phyloP scores from a whole-genome alignment of 1,140 invertebrate species.

The Phenacoccus solenopsis region DNA sequence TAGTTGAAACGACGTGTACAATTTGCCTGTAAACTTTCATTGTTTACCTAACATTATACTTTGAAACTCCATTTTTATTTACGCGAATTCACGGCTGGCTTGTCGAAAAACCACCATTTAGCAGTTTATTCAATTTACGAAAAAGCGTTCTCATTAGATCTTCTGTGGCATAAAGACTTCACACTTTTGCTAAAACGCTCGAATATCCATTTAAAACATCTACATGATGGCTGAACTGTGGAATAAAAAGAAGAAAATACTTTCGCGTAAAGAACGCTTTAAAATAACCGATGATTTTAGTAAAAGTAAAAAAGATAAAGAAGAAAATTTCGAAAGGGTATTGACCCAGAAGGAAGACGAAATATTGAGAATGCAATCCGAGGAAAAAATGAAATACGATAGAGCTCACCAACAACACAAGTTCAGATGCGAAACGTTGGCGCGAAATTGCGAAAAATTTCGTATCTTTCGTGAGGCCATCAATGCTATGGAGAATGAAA shows the following conservation, averaged over 20 bases:
- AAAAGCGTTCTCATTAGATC: no score
- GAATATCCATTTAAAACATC: background rate
- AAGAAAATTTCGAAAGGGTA: background rate
- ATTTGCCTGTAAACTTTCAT: no score
- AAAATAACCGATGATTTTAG: background rate
- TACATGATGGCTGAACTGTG: background rate
- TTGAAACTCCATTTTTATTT: no score
- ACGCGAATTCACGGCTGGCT: no score
- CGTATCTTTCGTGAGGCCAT: background rate
- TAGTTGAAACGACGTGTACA: no score
- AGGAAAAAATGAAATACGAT: background rate
- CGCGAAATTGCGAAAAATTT: background rate
- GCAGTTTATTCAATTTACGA: no score
- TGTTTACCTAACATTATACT: no score
- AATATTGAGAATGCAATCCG: background rate
- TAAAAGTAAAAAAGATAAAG: background rate
- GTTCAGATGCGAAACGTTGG: background rate
- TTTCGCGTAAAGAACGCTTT: background rate
- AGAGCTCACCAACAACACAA: background rate
- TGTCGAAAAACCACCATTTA: no score
- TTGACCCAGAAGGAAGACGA: background rate
- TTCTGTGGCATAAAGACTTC: background rate
- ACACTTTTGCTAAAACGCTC: background rate
- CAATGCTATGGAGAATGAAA: background rate
- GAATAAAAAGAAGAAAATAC: conserved; percentile 3